phyloP scores from a whole-genome alignment of 2,113 vertebrate genomes.

The Rynchops niger region DNA sequence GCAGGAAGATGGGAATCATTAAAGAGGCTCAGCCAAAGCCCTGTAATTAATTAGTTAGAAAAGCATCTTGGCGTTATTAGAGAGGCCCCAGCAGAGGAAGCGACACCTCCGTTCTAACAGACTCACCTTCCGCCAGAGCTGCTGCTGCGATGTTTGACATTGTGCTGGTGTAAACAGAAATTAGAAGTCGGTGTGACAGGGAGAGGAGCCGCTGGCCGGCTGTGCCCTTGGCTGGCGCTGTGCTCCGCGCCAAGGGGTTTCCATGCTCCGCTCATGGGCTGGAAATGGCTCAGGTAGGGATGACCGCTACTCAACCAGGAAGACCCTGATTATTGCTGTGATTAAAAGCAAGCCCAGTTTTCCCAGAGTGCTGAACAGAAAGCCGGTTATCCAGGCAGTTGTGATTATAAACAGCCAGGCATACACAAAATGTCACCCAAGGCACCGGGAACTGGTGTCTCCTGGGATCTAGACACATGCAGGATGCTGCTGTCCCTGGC shows the following conservation, averaged over 20 bases:
- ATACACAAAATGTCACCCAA: neutral
- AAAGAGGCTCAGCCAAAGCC: constrained; percentile 48
- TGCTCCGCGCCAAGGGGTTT: neutral
- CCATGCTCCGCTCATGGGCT: neutral
- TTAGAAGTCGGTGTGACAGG: neutral
- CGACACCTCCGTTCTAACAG: neutral
- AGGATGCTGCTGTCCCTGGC: constrained; percentile 14
- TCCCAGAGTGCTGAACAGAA: neutral
- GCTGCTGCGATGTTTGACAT: constrained; percentile 44
- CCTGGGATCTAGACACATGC: neutral
- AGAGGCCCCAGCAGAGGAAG: constrained; percentile 47
- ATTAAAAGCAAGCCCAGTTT: neutral
- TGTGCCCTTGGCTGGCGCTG: constrained; percentile 3
- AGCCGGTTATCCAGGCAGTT: neutral
- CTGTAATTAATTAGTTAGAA: constrained; percentile 70
- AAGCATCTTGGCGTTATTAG: constrained; percentile 51
- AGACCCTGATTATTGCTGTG: constrained; percentile 1
- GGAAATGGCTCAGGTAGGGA: constrained; percentile 10
- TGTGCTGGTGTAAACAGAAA: constrained; percentile 50
- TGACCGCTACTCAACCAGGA: neutral
- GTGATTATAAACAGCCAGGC: neutral
- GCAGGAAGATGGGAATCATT: constrained; percentile 65
- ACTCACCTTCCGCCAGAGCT: neutral
- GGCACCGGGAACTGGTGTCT: neutral
- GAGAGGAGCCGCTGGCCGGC: neutral